Base-by-base conservation (phyloP, 2,113 vertebrate species). In the Eonycteris spelaea region DNA sequence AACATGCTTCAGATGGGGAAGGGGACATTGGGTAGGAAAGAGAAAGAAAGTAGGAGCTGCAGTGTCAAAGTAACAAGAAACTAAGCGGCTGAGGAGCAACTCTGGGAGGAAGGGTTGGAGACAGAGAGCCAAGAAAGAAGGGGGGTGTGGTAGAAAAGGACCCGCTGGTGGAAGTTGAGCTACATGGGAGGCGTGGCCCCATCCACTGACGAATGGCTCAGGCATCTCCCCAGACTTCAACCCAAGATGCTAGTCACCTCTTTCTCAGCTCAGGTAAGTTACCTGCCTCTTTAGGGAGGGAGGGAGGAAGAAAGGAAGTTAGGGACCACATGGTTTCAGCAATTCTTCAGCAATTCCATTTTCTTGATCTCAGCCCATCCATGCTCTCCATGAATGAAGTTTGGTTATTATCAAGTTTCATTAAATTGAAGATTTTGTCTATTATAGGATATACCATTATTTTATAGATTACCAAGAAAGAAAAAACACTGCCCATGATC, bases 131-230 rank as follows among this genome's bases (percentile, higher is more conserved):
- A 0, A 51, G 16, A 65, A 18, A 63, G 30, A 7, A 33, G 33
- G 4, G 5, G 11, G 68, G 35, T 61, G 61, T 86, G n/a, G 33
- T 10, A 16, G 38, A 45, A 74, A 89, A 73, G 48, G 53, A 19
- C 6, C 43, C 10, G 6, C 40, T 30, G 1, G 3, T 9, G 3
- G 73, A 75, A 53, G 38, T 18, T 15, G 90, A 68, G 40, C 28
- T 59, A 11, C 0, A 0, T 30, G n/a, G 15, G 21, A 30, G 43
- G 38, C 0, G 0, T 82, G 59, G 33, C 13, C 18, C 28, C 1
- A 2, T 8, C 16, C 38, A 55, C 35, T 18, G 33, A 57, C 35
- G 12, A 30, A 33, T 21, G 38, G 48, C 30, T 65, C 59, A 61
- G 26, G 33, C 1, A 1, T 67, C 51, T 53, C 57, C 18, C 13